A percentile compares a stretch with the other conserved stretches of the same genome.
Conservation (phyloP, 2,797 vertebrate species). For the Trematomus bernacchii region DNA sequence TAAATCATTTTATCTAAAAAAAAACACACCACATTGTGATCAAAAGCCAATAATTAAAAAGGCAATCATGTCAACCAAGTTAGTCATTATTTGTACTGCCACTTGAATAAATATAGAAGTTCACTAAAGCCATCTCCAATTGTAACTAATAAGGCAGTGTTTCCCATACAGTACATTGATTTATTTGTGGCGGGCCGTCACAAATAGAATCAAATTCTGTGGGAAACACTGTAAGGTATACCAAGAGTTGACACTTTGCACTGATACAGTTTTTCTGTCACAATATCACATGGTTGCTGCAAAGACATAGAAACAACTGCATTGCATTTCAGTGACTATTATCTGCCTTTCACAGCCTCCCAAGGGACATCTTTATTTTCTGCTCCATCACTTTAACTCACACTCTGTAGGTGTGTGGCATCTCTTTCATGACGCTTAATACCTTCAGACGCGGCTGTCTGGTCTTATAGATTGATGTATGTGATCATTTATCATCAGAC, state of each 20-base stretch:
- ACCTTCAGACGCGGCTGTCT: constrained; percentile 32
- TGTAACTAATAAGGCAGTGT: neutral
- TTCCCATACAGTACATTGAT: too few species aligned
- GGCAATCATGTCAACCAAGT: neutral
- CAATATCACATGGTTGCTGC: constrained; percentile 29
- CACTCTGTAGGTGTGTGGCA: constrained; percentile 19
- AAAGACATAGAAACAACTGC: constrained; percentile 38
- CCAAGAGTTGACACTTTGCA: neutral
- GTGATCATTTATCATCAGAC: constrained; percentile 15
- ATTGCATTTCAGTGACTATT: constrained; percentile 40
- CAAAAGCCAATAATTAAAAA: neutral
- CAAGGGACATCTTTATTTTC: constrained; percentile 36
- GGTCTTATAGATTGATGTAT: neutral
- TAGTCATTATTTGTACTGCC: neutral
- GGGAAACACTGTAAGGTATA: too few species aligned
- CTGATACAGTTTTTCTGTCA: constrained; percentile 8
- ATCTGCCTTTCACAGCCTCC: constrained; percentile 49
- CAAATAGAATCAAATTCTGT: too few species aligned
- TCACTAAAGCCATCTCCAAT: neutral
- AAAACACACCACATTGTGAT: neutral
- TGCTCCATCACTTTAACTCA: constrained; percentile 39
- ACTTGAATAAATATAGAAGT: neutral
- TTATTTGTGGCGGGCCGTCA: too few species aligned
- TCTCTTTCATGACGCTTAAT: constrained; percentile 22
- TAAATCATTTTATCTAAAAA: neutral